Evolutionary conservation across 2,888 invertebrate genomes (phyloP), one percentile per base, ranked within the genome.

Genomic region (Autographa pulchrina): DNA sequence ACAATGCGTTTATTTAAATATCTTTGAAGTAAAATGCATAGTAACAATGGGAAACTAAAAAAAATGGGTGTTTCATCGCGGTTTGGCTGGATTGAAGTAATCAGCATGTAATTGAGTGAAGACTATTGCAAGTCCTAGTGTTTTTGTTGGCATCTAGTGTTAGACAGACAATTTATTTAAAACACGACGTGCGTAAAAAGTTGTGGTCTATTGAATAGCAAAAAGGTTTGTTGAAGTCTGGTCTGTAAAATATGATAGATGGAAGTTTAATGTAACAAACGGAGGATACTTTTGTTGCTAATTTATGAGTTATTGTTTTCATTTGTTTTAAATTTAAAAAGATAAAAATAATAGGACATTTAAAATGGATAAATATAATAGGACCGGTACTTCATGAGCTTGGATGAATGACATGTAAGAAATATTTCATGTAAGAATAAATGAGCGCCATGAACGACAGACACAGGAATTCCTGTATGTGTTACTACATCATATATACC

Each of bases 121-220:
- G 68, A 77, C 61, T 69, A 75, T 69, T 68, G 63, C 68, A 63
- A 69, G 78, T 72, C 64, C 16, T 72, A 62, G 25, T 65, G 68
- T 82, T 81, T 84, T 84, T 70, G 35, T 74, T 78, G 3, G 11
- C 61, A 69, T 31, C 56, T 64, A 67, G 62, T 68, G 48, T 65
- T 48, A 67, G 63, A 43, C 32, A 61, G 62, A 41, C 41, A 72
- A 73, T 73, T 75, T 66, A 70, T 75, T 65, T 70, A 70, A 75
- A 77, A 77, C 35, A 68, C 38, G 48, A 35, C 48, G 61, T 66
- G 41, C 20, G 62, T 69, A 83, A 77, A 77, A 83, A 72, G 61
- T 38, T 16, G 20, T 69, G 38, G 66, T 41, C 67, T 70, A 66
- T 72, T 73, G 65, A 72, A 72, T 61, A 38, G 43, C 59, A 48